These are phyloP conservation scores for human (Homo sapiens) DNA, from an alignment of 2,113 vertebrate species.

Conservation along the genomic window DNA sequence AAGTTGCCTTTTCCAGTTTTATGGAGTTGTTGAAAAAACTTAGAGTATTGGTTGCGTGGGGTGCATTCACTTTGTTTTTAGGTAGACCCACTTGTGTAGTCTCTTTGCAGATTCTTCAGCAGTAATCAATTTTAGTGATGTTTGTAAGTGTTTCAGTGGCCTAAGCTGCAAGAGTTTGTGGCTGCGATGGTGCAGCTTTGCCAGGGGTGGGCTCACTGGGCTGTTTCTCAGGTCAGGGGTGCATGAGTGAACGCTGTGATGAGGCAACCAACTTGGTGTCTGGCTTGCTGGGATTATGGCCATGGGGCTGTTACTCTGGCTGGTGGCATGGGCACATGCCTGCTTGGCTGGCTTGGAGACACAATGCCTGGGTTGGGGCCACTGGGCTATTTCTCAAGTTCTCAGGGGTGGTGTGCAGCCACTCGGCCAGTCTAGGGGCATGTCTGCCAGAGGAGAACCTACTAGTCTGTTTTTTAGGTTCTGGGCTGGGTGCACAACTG, in stretches of 20 bases:
- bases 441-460: neutral
- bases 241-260: neutral
- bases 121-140: neutral
- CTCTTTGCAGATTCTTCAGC: neutral
- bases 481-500: neutral
- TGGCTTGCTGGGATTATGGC: neutral
- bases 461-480: neutral
- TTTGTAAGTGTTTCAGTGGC: neutral
- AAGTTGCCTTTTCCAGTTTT: neutral
- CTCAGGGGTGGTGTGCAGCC: neutral
- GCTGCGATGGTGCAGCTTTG: neutral
- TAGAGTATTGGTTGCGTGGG: neutral
- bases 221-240: neutral
- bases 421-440: neutral
- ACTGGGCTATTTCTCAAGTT: neutral
- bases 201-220: neutral
- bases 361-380: neutral
- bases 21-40: neutral
- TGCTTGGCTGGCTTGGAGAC: neutral
- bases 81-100: neutral
- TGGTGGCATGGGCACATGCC: neutral
- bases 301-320: neutral
- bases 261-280: neutral
- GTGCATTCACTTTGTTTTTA: neutral
- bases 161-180: neutral